A percentile compares a stretch with the other conserved stretches of the same genome.
Evolutionary conservation across 2,888 invertebrate species (phyloP).

Genomic region (Drepana falcataria): DNA sequence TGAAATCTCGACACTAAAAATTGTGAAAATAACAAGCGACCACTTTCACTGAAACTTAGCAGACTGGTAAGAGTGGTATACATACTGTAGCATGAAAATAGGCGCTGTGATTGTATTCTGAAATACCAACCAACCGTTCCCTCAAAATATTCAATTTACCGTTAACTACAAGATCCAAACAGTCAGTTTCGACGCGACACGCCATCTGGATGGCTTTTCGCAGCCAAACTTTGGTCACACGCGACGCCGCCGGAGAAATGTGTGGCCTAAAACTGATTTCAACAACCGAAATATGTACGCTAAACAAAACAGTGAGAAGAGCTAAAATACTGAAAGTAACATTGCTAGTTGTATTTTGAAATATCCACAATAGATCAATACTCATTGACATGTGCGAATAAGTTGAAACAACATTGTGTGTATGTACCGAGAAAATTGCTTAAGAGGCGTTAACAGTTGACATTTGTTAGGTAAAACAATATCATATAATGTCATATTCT

Average conservation of each 20-base stretch:
- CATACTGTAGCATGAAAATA: not conserved
- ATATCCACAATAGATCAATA: not conserved
- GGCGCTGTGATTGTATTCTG: not conserved
- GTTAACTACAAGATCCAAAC: constrained; percentile 18
- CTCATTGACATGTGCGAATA: too few species aligned
- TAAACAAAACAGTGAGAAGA: too few species aligned
- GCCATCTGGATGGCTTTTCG: constrained; percentile 41
- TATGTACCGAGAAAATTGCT: too few species aligned
- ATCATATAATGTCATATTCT: too few species aligned
- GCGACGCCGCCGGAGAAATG: constrained; percentile 28
- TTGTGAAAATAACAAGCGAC: not conserved
- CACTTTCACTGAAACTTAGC: not conserved
- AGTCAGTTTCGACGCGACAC: constrained; percentile 22
- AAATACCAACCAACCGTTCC: too few species aligned
- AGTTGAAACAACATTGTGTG: too few species aligned
- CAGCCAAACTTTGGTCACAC: constrained; percentile 33
- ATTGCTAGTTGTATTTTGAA: not conserved
- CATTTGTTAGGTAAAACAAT: too few species aligned
- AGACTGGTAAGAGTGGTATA: not conserved
- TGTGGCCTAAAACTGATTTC: constrained; percentile 26
- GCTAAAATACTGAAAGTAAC: not conserved
- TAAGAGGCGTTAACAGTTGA: too few species aligned
- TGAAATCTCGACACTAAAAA: not conserved
- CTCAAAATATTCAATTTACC: too few species aligned
- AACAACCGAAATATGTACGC: constrained; percentile 6